Evolutionary conservation across 2,888 invertebrate genomes (phyloP), one percentile per base, ranked within the genome.

Genomic region (Mythimna pallens): DNA sequence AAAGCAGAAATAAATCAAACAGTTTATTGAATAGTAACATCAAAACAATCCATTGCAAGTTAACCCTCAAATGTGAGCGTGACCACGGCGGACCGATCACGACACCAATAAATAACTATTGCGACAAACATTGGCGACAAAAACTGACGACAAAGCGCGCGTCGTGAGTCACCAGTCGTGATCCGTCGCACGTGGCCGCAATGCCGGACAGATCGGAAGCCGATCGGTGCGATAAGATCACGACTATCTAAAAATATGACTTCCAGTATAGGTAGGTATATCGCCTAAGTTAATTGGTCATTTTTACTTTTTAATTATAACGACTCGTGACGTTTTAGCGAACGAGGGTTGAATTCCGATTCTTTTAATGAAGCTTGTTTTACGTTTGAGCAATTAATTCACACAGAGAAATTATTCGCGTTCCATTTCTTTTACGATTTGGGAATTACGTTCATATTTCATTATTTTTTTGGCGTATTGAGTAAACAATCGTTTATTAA

Each of bases 221-320:
- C 81, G 78, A 84, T 86, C 85, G 73, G 73, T 30, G 65, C 86
- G 85, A 85, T 85, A 84, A 76, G 65, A 83, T 86, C 84, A 85
- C 81, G 85, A 75, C 59, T 69, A 22, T 63, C 58, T 76, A 70
- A 75, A 76, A 82, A 78, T 82, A 76, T 73, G 58, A 78, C 67
- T 72, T 64, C 63, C 73, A 73, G 74, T 63, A 62, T 75, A 66
- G 73, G 47, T 30, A 30, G 2, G 2, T 30, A 30, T 30, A 30
- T 30, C 10, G 69, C 61, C 69, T 82, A 77, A 47, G 72, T 73
- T 86, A 84, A 86, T 86, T 82, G 84, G 82, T 78, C 67, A 80
- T 86, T 85, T 86, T 86, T 86, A 79, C 73, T 85, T 84, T 84
- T 86, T 86, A 86, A 85, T 86, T 86, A 85, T 85, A 86, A 85